Evolutionary conservation across 2,797 vertebrate genomes (phyloP).

Genomic region (Mastacembelus armatus): DNA sequence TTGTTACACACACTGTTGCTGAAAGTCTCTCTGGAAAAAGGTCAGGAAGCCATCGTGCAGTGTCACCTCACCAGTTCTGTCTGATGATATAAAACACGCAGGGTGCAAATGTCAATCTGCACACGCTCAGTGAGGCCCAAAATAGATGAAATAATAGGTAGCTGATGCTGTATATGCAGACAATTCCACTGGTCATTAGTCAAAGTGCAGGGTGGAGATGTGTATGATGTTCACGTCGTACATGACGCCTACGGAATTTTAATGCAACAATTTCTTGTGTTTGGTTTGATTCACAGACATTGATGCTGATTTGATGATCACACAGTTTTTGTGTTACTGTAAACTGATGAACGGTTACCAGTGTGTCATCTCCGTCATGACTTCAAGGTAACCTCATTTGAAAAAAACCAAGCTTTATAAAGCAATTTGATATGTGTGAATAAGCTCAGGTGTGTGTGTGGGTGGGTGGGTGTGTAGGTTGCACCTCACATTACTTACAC

Average conservation of each 20-base stretch:
- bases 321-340: neutral
- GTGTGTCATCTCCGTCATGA: accelerated
- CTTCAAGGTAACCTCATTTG: neutral
- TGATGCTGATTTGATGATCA: neutral
- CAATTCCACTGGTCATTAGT: neutral
- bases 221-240: neutral
- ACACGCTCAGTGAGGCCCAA: slow-evolving; percentile 36
- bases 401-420: neutral
- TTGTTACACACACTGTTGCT: slow-evolving; percentile 26
- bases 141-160: slow-evolving; percentile 37
- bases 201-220: neutral
- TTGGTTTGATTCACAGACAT: too few species aligned
- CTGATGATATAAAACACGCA: slow-evolving; percentile 21
- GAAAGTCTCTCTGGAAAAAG: slow-evolving; percentile 45
- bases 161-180: neutral
- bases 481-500: too few species aligned
- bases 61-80: slow-evolving; percentile 28
- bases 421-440: too few species aligned
- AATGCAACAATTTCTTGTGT: too few species aligned
- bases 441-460: too few species aligned
- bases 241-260: neutral
- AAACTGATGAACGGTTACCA: neutral
- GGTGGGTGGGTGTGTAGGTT: too few species aligned
- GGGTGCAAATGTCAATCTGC: slow-evolving; percentile 51
- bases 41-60: slow-evolving; percentile 32